Evolutionary conservation across 2,888 invertebrate species (phyloP).

Genomic region (Cryptophagus acutangulus): DNA sequence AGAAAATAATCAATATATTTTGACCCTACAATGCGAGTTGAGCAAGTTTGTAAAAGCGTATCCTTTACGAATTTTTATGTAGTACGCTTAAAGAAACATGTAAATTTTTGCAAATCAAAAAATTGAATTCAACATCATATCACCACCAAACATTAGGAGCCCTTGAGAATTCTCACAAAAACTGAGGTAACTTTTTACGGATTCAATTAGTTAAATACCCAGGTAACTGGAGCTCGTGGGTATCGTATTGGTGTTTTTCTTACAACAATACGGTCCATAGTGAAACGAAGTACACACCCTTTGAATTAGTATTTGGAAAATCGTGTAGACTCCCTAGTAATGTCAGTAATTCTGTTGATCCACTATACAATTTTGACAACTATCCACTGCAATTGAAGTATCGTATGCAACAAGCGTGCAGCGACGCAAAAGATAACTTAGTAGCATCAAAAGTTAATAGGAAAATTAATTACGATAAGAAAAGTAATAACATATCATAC

Average conservation of each 20-base stretch:
- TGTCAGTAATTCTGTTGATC: slow-evolving; percentile 5
- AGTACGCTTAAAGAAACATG: slow-evolving; percentile 18
- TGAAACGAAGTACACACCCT: slow-evolving; percentile 18
- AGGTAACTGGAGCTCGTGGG: slow-evolving; percentile 19
- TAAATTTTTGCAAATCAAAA: slow-evolving; percentile 19
- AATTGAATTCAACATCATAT: slow-evolving; percentile 18
- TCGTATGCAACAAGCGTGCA: slow-evolving; percentile 7
- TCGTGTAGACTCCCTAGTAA: not conserved
- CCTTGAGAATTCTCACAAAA: slow-evolving; percentile 14
- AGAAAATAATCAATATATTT: slow-evolving; percentile 1
- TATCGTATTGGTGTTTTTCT: slow-evolving; percentile 20
- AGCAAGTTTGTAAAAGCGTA: slow-evolving; percentile 1
- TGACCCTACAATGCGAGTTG: too few species aligned
- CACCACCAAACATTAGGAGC: slow-evolving; percentile 17
- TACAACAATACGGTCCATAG: slow-evolving; percentile 21
- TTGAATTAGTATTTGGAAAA: slow-evolving; percentile 20
- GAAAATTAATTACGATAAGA: slow-evolving; percentile 6
- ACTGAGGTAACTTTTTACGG: slow-evolving; percentile 2
- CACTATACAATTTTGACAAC: slow-evolving; percentile 8
- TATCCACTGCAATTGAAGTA: slow-evolving; percentile 9
- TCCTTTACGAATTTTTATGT: not conserved
- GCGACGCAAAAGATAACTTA: slow-evolving; percentile 15
- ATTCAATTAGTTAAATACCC: slow-evolving; percentile 12
- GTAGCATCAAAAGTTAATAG: slow-evolving; percentile 11
- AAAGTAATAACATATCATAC: not conserved